Evolutionary conservation across 2,888 invertebrate genomes (phyloP).

Genomic region (Odontocolon sp.): DNA sequence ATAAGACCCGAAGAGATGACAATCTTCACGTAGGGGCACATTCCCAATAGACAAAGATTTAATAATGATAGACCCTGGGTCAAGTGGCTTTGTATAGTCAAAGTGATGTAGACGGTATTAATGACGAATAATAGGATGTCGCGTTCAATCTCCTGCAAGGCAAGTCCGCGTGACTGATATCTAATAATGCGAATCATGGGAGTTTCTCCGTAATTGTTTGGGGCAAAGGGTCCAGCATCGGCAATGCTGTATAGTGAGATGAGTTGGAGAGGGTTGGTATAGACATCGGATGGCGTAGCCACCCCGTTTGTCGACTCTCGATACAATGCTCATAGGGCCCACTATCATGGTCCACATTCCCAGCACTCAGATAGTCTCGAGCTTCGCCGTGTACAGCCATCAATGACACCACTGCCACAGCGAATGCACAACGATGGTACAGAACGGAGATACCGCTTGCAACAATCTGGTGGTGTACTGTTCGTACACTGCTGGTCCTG

Average conservation of each 20-base stretch:
- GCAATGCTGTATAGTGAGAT: too few relatives aligned
- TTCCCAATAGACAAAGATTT: too few relatives aligned
- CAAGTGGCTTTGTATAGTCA: too few relatives aligned
- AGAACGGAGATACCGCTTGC: neutral
- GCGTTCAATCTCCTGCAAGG: too few relatives aligned
- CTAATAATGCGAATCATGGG: constrained; percentile 25
- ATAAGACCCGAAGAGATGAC: too few relatives aligned
- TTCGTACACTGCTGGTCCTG: neutral
- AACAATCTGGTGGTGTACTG: neutral
- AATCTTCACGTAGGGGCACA: too few relatives aligned
- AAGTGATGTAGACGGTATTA: too few relatives aligned
- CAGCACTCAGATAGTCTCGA: constrained; percentile 5
- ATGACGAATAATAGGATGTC: too few relatives aligned
- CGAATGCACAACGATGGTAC: constrained; percentile 5
- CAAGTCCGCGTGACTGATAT: constrained; percentile 25
- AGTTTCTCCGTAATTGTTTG: constrained; percentile 29
- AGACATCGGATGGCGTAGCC: neutral
- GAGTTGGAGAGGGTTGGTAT: neutral
- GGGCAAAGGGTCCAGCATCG: constrained; percentile 11
- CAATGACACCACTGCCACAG: neutral
- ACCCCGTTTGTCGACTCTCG: constrained; percentile 20
- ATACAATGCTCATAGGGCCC: neutral
- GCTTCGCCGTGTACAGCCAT: neutral
- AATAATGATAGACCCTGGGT: too few relatives aligned
- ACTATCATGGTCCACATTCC: neutral